Evolutionary conservation across 2,797 vertebrate species (phyloP), one percentile per base, ranked within the genome.

Genomic region (Schizothorax lantsangensis): DNA sequence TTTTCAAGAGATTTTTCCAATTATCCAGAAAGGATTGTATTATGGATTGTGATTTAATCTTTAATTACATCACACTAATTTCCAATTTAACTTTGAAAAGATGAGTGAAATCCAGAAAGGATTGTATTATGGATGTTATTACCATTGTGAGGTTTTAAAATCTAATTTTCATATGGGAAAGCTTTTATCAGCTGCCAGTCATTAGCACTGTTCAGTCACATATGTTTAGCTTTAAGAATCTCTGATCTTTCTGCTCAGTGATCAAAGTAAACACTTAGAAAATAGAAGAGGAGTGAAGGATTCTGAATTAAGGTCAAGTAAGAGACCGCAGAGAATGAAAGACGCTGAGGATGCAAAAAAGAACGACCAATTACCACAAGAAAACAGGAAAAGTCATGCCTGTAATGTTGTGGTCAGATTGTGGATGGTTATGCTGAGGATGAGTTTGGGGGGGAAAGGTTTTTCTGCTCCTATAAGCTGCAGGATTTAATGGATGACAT

Each of bases 401-500:
- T 92, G 45, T 68, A 92, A 92, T 94, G 89, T 91, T 94, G 94
- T 93, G 94, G 93, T 94, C 84, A 52, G 87, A 87, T 87, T 80
- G 69, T 79, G 64, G 88, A 90, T 83, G 69, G 66, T 90, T 93
- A 92, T 88, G 92, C 89, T 87, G 88, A 91, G 86, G 83, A 88
- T 82, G 89, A 86, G 85, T 79, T 83, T 59, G 54, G 30, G 79
- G 81, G 38, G 19, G 81, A 71, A 78, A 45, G 38, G 12, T 45
- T 88, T 69, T 72, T 69, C 26, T 30, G 26, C 52, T 38, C 36
- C 77, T 45, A 91, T 68, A 75, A 88, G 90, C 88, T 90, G 89
- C 92, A 80, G 89, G 81, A 92, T 92, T 88, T 92, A 94, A 94
- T 93, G 91, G 92, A 91, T 91, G 90, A 94, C 95, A 94, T 94